phyloP scores from a whole-genome alignment of 2,888 invertebrate species.

The Ectobius pallidus region DNA sequence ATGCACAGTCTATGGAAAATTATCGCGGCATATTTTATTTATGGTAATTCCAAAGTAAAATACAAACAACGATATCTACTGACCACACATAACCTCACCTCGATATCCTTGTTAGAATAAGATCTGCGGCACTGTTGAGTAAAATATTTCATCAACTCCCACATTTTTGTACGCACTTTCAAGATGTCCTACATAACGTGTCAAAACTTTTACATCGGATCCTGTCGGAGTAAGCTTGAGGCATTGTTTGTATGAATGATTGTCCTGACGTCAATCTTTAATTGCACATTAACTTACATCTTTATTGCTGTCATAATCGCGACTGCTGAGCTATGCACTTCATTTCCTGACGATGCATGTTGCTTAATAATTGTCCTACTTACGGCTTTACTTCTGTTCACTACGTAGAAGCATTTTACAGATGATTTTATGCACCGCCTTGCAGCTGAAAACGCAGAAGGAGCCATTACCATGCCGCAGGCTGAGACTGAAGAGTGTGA shows the following conservation, averaged over 20 bases:
- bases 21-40: too few species aligned
- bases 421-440: not conserved
- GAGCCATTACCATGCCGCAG: not conserved
- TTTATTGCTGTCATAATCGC: not conserved
- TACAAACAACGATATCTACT: not conserved
- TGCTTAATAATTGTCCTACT: not conserved
- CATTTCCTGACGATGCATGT: not conserved
- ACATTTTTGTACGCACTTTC: conserved; percentile 1
- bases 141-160: conserved; percentile 20
- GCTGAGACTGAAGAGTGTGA: not conserved
- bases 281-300: not conserved
- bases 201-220: not conserved
- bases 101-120: not conserved
- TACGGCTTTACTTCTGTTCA: conserved; percentile 15
- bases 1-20: too few species aligned
- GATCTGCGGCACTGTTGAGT: conserved; percentile 13
- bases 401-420: not conserved
- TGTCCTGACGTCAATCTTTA: not conserved
- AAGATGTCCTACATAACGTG: not conserved
- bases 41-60: too few species aligned
- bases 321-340: not conserved
- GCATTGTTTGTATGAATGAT: not conserved
- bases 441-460: not conserved
- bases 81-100: conserved; percentile 27
- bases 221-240: not conserved